These are phyloP conservation scores for Hirudinaria manillensis DNA, from an alignment of 2,888 invertebrate species.

Conservation along the genomic window DNA sequence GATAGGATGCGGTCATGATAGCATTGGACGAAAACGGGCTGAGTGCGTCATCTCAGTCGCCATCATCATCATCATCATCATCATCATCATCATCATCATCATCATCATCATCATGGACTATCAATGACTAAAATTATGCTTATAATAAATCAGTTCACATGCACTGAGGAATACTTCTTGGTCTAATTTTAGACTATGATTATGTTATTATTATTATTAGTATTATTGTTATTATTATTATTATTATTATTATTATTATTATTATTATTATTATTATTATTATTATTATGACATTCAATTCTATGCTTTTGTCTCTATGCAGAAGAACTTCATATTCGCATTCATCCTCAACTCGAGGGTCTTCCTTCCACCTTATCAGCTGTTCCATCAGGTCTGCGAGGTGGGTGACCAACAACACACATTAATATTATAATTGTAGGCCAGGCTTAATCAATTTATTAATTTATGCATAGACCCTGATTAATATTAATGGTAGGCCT, in stretches of 20 bases:
- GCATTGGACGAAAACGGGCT: neutral
- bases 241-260: too few relatives aligned
- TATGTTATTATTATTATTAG: too few relatives aligned
- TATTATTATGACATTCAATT: neutral
- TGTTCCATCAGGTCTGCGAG: constrained; percentile 24
- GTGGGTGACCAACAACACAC: neutral
- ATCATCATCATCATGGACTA: neutral
- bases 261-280: constrained; percentile 1
- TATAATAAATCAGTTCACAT: neutral
- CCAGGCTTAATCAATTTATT: too few relatives aligned
- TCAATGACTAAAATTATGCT: neutral
- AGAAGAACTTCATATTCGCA: constrained; percentile 23
- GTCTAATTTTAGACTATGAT: neutral
- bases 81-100: neutral
- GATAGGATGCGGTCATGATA: neutral
- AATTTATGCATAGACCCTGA: too few relatives aligned
- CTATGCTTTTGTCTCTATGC: neutral
- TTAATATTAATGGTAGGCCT: too few relatives aligned
- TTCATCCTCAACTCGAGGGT: constrained; percentile 26
- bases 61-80: neutral
- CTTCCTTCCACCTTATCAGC: constrained; percentile 20
- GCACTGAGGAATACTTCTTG: too few relatives aligned
- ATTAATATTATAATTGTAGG: neutral
- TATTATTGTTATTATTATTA: too few relatives aligned
- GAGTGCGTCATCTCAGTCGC: neutral